These are phyloP conservation scores for Leptarthrus brevirostris DNA, from an alignment of 2,888 invertebrate genomes.

Conservation along the genomic window DNA sequence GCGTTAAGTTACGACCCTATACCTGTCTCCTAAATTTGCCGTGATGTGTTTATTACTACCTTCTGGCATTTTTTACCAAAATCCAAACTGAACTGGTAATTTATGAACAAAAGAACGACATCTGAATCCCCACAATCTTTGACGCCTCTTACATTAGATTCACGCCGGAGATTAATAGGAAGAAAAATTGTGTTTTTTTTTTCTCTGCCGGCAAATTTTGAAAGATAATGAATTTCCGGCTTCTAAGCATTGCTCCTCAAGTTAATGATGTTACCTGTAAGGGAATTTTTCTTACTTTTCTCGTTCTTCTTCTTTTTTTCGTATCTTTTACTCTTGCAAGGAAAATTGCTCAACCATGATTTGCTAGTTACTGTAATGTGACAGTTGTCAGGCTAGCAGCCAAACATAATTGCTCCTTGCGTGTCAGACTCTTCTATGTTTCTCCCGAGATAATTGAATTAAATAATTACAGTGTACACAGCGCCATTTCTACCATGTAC, in stretches of 20 bases:
- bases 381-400: not conserved
- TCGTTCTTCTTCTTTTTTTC: not conserved
- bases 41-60: not conserved
- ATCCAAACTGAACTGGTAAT: not conserved
- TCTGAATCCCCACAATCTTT: not conserved
- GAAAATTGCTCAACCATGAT: no score
- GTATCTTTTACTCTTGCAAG: no score
- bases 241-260: not conserved
- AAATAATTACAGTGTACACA: slow-evolving; percentile 2
- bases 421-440: not conserved
- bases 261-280: not conserved
- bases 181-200: not conserved
- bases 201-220: not conserved
- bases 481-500: not conserved
- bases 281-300: not conserved
- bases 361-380: not conserved
- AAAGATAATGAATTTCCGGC: slow-evolving; percentile 13
- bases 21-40: not conserved
- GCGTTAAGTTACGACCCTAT: not conserved
- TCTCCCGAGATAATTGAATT: slow-evolving; percentile 6
- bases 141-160: not conserved
- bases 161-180: slow-evolving; percentile 3
- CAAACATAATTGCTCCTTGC: not conserved
- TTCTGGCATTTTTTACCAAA: not conserved
- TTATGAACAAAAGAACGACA: not conserved